Evolutionary conservation across 2,113 vertebrate species (phyloP).

Genomic region (Apeltes quadracus): DNA sequence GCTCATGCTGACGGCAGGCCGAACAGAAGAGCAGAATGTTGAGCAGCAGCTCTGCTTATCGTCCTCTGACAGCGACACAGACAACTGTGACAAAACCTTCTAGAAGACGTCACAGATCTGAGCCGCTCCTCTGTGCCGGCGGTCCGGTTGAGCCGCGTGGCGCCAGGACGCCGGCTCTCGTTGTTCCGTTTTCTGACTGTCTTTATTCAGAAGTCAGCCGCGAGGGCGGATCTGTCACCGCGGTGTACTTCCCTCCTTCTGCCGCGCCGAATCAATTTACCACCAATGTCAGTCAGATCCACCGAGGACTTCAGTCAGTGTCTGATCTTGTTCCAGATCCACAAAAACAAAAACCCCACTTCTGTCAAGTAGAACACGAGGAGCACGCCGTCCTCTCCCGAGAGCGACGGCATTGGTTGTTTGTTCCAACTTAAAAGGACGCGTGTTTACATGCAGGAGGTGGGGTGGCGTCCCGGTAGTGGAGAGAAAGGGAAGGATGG

Average conservation of each 20-base stretch:
- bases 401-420: conserved; percentile 26
- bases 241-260: conserved; percentile 10
- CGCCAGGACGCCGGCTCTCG: not conserved
- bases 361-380: conserved; percentile 52
- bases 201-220: conserved; percentile 11
- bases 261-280: conserved; percentile 15
- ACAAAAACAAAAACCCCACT: conserved; percentile 10
- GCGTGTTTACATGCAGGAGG: conserved; percentile 20
- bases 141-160: conserved; percentile 4
- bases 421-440: conserved; percentile 44
- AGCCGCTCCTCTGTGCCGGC: conserved; percentile 1
- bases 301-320: conserved; percentile 30
- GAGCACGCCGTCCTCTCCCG: conserved; percentile 40
- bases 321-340: conserved; percentile 51
- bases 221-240: conserved; percentile 21
- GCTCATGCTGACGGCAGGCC: too few relatives aligned
- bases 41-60: too few relatives aligned
- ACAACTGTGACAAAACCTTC: too few relatives aligned
- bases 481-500: not conserved
- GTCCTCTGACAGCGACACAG: too few relatives aligned
- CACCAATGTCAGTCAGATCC: conserved; percentile 44
- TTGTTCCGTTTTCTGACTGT: conserved; percentile 28
- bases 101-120: not conserved
- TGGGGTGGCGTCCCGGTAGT: not conserved
- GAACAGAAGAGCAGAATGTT: too few relatives aligned